Evolutionary conservation across 2,888 invertebrate species (phyloP), one percentile per base, ranked within the genome.

Genomic region (Lithosia quadra): DNA sequence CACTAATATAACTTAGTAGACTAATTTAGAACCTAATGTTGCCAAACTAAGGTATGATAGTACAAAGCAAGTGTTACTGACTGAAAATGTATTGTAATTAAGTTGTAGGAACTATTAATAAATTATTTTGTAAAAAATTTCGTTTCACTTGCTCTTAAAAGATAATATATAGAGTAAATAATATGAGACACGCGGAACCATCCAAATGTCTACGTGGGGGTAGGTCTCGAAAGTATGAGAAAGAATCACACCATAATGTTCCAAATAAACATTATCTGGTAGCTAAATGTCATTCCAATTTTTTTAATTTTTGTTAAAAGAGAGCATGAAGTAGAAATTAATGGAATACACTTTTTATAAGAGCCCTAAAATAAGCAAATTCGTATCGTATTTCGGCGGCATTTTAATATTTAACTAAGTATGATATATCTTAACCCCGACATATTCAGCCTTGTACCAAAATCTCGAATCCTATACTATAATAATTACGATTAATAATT

Each of bases 71-170:
- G 71, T 77, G 71, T 78, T 65, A 74, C 72, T 80, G 84, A 87
- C 84, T 86, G 86, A 85, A 75, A 74, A 71, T 73, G 67, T 76
- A 74, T 65, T 76, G 75, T 76, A 58, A 68, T 80, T 73, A 74
- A 75, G 68, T 75, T 84, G 71, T 91, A 91, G 90, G 91, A 92
- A 92, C 90, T 90, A 85, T 80, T 82, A 91, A 90, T 91, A 90
- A 91, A 91, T 90, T 90, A 89, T 89, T 84, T 82, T 74, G 72
- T 83, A 85, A 83, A 71, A 67, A 58, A 49, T 58, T 67, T 60
- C 69, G 73, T 83, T 81, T 82, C 61, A 76, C 70, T 80, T 75
- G 66, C 64, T 74, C 65, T 75, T 71, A 64, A 57, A 28, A 33
- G n/a, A n/a, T n/a, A 49, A 49, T 43, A 49, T 43, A 39, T 49